phyloP scores from a whole-genome alignment of 2,888 invertebrate species.

The Uropetala carovei region DNA sequence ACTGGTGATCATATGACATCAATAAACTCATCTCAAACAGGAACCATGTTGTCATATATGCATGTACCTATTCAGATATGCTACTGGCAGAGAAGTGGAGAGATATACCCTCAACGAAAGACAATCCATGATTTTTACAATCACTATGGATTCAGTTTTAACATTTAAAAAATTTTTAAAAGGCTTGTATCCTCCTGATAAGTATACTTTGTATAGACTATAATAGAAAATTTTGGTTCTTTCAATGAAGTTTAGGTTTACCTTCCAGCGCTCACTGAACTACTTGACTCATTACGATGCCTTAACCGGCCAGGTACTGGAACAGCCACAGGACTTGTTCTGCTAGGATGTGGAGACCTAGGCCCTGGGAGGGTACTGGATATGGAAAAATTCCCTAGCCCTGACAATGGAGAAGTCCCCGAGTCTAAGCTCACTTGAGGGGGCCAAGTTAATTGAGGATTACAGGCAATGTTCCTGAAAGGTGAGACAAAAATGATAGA shows the following conservation, averaged over 20 bases:
- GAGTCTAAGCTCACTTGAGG: slow-evolving; percentile 42
- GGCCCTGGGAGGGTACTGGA: slow-evolving; percentile 52
- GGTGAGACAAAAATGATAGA: not conserved
- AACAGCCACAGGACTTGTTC: slow-evolving; percentile 82
- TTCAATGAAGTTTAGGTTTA: slow-evolving; percentile 65
- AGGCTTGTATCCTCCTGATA: not conserved
- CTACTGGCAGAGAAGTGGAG: too few relatives aligned
- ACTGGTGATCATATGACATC: too few relatives aligned
- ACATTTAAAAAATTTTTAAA: too few relatives aligned
- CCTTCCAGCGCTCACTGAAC: slow-evolving; percentile 78
- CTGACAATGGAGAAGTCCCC: slow-evolving; percentile 40
- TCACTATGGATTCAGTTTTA: too few relatives aligned
- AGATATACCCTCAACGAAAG: too few relatives aligned
- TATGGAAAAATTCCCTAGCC: slow-evolving; percentile 52
- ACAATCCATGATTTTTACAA: too few relatives aligned
- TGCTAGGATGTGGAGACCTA: slow-evolving; percentile 69
- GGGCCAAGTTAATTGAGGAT: slow-evolving; percentile 60
- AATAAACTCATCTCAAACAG: too few relatives aligned
- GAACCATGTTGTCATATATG: too few relatives aligned
- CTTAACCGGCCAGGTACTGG: slow-evolving; percentile 77
- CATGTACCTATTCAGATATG: too few relatives aligned
- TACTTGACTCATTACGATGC: slow-evolving; percentile 79
- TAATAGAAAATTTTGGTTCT: not conserved
- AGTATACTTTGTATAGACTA: not conserved
- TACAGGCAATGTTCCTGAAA: slow-evolving; percentile 60